Evolutionary conservation across 30 jellyfish, hydroid and myxozoan species (phyloP).

Genomic region (Phacellophora camtschatica): DNA sequence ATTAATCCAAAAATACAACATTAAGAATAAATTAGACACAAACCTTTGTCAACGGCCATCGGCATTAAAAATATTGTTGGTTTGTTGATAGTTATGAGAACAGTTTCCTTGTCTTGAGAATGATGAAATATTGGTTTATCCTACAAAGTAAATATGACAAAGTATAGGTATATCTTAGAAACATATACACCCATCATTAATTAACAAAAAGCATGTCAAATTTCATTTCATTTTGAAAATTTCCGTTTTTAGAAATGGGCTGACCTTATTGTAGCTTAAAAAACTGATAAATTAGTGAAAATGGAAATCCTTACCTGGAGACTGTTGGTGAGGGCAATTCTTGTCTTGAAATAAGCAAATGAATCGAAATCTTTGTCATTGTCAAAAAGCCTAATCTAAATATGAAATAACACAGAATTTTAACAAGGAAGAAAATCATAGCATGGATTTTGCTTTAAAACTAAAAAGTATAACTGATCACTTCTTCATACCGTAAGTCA

Average conservation of each 20-base stretch:
- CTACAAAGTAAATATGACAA: too few species aligned
- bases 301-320: slow-evolving; percentile 15
- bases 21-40: neutral
- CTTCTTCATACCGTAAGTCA: too few species aligned
- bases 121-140: slow-evolving; percentile 76
- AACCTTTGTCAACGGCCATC: slow-evolving; percentile 96
- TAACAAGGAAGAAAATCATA: too few species aligned
- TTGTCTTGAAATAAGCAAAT: slow-evolving; percentile 80
- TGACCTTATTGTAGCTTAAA: too few species aligned
- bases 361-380: slow-evolving; percentile 42
- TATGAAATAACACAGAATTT: neutral
- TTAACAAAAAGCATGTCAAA: too few species aligned
- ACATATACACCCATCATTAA: too few species aligned
- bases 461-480: too few species aligned
- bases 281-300: neutral
- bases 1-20: neutral
- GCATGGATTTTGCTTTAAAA: too few species aligned
- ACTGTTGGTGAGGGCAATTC: slow-evolving; percentile 65
- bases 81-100: slow-evolving; percentile 72
- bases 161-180: too few species aligned
- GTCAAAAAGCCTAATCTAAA: slow-evolving; percentile 22
- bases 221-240: too few species aligned
- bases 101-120: slow-evolving; percentile 85
- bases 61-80: slow-evolving; percentile 84
- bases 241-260: too few species aligned